Evolutionary conservation across 1,140 invertebrate genomes (phyloP).

Genomic region (Dermatophagoides farinae): DNA sequence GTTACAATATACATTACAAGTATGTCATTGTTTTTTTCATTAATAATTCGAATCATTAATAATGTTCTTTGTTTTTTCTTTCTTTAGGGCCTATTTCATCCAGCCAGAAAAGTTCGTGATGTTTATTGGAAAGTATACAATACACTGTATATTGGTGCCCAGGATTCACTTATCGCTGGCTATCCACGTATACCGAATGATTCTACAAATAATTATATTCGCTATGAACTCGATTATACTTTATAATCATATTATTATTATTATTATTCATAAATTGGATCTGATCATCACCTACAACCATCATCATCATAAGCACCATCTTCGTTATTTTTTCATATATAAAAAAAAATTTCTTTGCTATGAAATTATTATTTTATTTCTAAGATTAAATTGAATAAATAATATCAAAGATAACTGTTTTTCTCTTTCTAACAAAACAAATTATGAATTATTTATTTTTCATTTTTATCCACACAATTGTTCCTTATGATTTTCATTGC

Average conservation of each 20-base stretch:
- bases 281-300: too few relatives aligned
- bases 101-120: constrained; percentile 92
- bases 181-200: constrained; percentile 89
- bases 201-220: constrained; percentile 77
- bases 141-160: constrained; percentile 93
- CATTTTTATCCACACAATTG: not conserved
- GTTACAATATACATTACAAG: constrained; percentile 80
- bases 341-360: not conserved
- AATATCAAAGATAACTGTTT: too few relatives aligned
- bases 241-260: constrained; percentile 34
- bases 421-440: not conserved
- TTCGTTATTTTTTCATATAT: not conserved
- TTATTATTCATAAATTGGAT: too few relatives aligned
- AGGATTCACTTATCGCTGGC: constrained; percentile 91
- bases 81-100: constrained; percentile 90
- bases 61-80: constrained; percentile 12
- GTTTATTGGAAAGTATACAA: constrained; percentile 99
- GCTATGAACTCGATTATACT: constrained; percentile 91
- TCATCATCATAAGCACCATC: too few relatives aligned
- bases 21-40: constrained; percentile 24
- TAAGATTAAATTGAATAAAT: too few relatives aligned
- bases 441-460: not conserved
- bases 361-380: too few relatives aligned
- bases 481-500: not conserved
- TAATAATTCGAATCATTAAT: not conserved